Base-by-base conservation (phyloP, 2,113 vertebrate genomes). In the Galbula dea region DNA sequence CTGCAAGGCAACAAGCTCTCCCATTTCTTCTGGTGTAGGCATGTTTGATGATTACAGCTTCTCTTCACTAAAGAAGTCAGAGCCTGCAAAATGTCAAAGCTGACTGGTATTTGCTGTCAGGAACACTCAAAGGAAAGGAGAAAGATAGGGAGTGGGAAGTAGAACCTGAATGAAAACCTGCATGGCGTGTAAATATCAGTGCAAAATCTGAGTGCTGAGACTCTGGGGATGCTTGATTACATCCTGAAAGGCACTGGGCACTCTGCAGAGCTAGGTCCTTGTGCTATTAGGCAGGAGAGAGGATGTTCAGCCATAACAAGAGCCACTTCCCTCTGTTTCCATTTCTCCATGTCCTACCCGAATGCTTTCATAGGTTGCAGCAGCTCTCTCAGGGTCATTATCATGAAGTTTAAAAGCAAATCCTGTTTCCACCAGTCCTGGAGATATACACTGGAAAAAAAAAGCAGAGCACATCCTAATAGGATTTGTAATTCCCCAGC, bases 321-420 rank as follows among this genome's bases (percentile, higher is more conserved):
- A 79, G 67, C 46, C 77, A 57, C 77, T 88, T 77, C 85, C 85
- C 89, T 91, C 58, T 34, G 36, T 23, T 39, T 62, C 43, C 87
- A 34, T 8, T 65, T 36, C 82, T 93, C 45, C 63, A 59, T n/a
- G 86, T 77, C 98, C 96, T 97, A 99, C 99, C 98, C 98, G 98
- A 78, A 99, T 99, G 94, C 98, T 98, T 95, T 98, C 99, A 26
- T 99, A 99, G 76, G 98, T 98, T 12, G 98, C 98, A 49, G 99
- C 99, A 69, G 99, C 99, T 97, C 98, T 98, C 97, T 99, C 98
- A 0, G 99, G 98, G 86, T 99, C 98, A 5, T 98, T 99, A 96
- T 99, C 98, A 20, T 98, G 98, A 81, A 98, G 99, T 96, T 98
- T 98, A 97, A 99, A 99, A 95, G 99, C 99, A 73, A 99, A 99